Base-by-base conservation (phyloP, 1,140 invertebrate species). In the Leguminivora glycinivorella region DNA sequence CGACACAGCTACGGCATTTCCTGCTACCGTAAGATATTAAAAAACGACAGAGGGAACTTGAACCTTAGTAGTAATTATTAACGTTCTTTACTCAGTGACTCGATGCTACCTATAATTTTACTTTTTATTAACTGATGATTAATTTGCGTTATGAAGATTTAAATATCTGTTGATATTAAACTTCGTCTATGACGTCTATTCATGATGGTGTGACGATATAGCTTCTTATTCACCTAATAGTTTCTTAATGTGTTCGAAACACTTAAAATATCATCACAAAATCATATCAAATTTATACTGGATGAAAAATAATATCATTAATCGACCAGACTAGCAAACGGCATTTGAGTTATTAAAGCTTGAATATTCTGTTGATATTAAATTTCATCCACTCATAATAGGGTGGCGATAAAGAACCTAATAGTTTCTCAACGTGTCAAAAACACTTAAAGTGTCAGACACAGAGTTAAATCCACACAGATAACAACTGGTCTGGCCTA, bases 91-190 rank as follows among this genome's bases (percentile, higher is more conserved):
- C 80, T 52, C 69, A 34, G 72, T 52, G 73, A 2, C 7, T 19
- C 3, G 52, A 25, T 22, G 69, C 29, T 66, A 58, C 70, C 77
- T 75, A 73, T 74, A 69, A 80, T 81, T 71, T 71, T 79, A 72
- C 70, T 80, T 80, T 63, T 76, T 82, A 76, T 87, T 85, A 86
- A 89, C 77, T 87, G 83, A 84, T 88, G 89, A 91, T 91, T 89
- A 91, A 91, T 91, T 60, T 88, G 83, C 83, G 82, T 83, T 89
- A 84, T 91, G 83, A 91, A 87, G 47, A 81, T 74, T 83, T 87
- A 86, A 88, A 85, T 87, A 87, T 87, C 82, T 87, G 82, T 5
- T 40, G 29, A 31, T 7, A 31, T 31, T 31, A 4, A 31, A 4
- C 7, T 31, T 31, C 12, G 38, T n/a, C n/a, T n/a, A n/a, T n/a